These are phyloP conservation scores for Tenthredo mesomela DNA, from an alignment of 2,888 invertebrate genomes.

Conservation along the genomic window DNA sequence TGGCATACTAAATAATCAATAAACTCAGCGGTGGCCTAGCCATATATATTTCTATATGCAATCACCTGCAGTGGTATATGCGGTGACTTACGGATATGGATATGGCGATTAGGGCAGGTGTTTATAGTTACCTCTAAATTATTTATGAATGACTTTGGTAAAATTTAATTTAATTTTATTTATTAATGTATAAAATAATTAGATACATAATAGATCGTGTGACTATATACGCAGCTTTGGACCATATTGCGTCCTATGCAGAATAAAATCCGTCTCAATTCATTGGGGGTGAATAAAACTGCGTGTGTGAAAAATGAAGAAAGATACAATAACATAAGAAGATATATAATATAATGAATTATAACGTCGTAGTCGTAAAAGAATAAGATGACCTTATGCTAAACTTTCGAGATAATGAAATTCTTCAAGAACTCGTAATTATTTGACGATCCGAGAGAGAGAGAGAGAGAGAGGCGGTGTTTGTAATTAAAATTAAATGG, in stretches of 20 bases:
- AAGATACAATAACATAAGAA: not conserved
- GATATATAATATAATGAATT: not conserved
- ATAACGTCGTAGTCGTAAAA: not conserved
- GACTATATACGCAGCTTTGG: too few species aligned
- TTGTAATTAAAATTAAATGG: slow-evolving; percentile 4
- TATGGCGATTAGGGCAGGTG: slow-evolving; percentile 3
- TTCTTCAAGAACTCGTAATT: slow-evolving; percentile 28
- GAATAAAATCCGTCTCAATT: not conserved
- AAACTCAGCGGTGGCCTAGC: too few species aligned
- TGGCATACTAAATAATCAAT: too few species aligned
- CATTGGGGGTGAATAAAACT: not conserved
- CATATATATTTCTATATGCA: too few species aligned
- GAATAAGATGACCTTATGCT: not conserved
- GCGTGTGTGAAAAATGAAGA: not conserved
- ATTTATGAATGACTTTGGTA: slow-evolving; percentile 25
- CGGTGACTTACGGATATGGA: slow-evolving; percentile 4
- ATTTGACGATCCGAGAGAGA: slow-evolving; percentile 6
- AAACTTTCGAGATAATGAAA: slow-evolving; percentile 8
- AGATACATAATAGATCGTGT: too few species aligned
- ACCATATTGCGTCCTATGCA: not conserved
- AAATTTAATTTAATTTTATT: too few species aligned
- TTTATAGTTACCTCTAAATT: slow-evolving; percentile 9
- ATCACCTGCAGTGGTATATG: slow-evolving; percentile 4
- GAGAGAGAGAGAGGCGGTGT: not conserved
- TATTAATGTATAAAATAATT: not conserved